Conservation (phyloP, 2,797 vertebrate species). For the Neomorphus geoffroyi region DNA sequence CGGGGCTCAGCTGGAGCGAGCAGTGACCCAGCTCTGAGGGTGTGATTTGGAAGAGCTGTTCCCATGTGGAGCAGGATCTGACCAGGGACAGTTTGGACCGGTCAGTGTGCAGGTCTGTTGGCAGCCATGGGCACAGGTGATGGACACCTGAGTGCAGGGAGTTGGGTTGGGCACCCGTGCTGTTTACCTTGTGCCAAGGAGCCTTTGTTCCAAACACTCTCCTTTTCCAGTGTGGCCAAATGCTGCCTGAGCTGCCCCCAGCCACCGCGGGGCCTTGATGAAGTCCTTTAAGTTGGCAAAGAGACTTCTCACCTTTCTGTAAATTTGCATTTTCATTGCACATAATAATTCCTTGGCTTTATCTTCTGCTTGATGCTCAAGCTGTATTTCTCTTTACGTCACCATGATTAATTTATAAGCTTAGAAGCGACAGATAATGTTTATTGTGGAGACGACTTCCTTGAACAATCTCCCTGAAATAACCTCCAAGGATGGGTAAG, state of each 20-base stretch:
- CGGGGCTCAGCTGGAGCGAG: not conserved
- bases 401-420: slow-evolving; percentile 1
- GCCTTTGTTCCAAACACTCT: accelerated
- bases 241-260: not conserved
- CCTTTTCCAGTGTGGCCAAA: not conserved
- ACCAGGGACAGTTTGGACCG: accelerated
- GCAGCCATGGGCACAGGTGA: not conserved
- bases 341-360: not conserved
- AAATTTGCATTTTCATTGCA: not conserved
- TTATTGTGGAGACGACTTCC: slow-evolving; percentile 34
- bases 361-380: not conserved
- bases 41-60: not conserved
- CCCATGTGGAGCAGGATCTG: no score
- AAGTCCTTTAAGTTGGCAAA: not conserved
- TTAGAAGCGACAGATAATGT: not conserved
- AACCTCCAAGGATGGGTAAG: slow-evolving; percentile 4
- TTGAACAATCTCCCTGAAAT: slow-evolving; percentile 14
- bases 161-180: accelerated
- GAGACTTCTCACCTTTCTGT: not conserved
- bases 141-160: not conserved
- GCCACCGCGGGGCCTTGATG: accelerated
- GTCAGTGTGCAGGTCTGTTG: not conserved
- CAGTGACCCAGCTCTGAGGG: not conserved
- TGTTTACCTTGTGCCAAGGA: not conserved
- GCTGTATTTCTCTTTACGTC: not conserved